Conservation (phyloP, 2,113 vertebrate genomes). For the Dromaius novaehollandiae region DNA sequence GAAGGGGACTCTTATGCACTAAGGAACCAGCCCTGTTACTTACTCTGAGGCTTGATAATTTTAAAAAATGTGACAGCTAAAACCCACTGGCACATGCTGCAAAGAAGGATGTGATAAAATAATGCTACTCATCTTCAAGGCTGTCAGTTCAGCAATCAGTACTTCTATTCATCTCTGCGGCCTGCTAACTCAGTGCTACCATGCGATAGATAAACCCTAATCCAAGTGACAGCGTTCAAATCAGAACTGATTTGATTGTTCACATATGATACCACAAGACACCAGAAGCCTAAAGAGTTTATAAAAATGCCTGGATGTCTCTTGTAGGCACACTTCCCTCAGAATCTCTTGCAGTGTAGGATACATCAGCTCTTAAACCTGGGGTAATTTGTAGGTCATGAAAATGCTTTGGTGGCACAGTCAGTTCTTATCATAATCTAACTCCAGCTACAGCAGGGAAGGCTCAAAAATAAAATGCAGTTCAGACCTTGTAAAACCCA, state of each 20-base stretch:
- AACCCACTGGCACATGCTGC: constrained; percentile 69
- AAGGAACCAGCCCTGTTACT: constrained; percentile 42
- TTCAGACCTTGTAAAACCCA: constrained; percentile 51
- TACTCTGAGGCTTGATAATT: constrained; percentile 56
- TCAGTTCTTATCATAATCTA: constrained; percentile 65
- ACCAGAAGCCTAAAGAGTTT: constrained; percentile 71
- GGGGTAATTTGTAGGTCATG: constrained; percentile 49
- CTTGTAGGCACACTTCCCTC: constrained; percentile 63
- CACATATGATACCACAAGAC: constrained; percentile 75
- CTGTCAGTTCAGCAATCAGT: constrained; percentile 76
- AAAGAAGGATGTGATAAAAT: constrained; percentile 73
- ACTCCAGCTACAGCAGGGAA: constrained; percentile 28
- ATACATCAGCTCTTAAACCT: constrained; percentile 66
- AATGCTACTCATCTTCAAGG: constrained; percentile 74
- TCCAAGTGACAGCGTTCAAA: constrained; percentile 75
- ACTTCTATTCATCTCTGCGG: constrained; percentile 73
- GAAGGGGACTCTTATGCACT: not conserved
- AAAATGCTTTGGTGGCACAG: constrained; percentile 64
- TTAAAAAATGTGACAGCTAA: constrained; percentile 69
- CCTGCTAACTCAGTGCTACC: constrained; percentile 75
- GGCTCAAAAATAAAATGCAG: constrained; percentile 13
- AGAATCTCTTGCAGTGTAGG: constrained; percentile 51
- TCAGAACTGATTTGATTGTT: constrained; percentile 78
- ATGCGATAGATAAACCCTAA: constrained; percentile 73
- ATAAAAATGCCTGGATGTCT: constrained; percentile 69